A percentile compares a stretch with the other conserved stretches of the same genome.
Evolutionary conservation across 2,888 invertebrate species (phyloP).

Genomic region (Ormia ochracea): DNA sequence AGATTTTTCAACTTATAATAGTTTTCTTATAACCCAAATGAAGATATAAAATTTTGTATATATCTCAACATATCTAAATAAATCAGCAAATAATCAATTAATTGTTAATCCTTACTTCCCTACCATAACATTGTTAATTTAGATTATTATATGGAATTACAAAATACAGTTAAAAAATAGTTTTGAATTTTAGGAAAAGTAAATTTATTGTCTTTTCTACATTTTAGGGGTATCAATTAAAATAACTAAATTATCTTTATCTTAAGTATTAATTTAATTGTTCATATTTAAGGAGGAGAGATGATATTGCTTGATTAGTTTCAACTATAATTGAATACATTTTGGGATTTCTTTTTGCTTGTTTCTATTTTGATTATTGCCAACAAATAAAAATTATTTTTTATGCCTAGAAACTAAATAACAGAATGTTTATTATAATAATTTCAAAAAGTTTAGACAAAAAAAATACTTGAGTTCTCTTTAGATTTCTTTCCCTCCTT

Average conservation of each 20-base stretch:
- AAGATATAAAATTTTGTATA: constrained; percentile 14
- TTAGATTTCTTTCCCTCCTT: constrained; percentile 5
- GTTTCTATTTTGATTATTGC: constrained; percentile 26
- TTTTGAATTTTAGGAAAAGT: constrained; percentile 26
- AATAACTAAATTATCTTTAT: background rate
- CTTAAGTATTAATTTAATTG: background rate
- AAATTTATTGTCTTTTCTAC: constrained; percentile 57
- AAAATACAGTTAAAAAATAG: constrained; percentile 7
- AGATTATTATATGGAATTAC: background rate
- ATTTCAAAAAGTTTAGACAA: constrained; percentile 11
- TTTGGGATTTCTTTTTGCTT: constrained; percentile 22
- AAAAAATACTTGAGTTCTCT: background rate
- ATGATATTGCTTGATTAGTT: background rate
- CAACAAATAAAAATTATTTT: constrained; percentile 37
- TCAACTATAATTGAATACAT: background rate
- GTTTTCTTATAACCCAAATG: constrained; percentile 18
- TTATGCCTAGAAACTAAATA: constrained; percentile 57
- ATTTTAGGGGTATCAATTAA: background rate
- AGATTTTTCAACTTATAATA: background rate
- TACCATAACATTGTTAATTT: background rate
- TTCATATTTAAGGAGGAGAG: background rate
- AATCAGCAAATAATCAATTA: background rate
- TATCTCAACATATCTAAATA: constrained; percentile 31
- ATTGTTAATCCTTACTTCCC: background rate
- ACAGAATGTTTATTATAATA: constrained; percentile 24